These are phyloP conservation scores for Trypoxylon attenuatum DNA, from an alignment of 2,888 invertebrate genomes.

Conservation along the genomic window DNA sequence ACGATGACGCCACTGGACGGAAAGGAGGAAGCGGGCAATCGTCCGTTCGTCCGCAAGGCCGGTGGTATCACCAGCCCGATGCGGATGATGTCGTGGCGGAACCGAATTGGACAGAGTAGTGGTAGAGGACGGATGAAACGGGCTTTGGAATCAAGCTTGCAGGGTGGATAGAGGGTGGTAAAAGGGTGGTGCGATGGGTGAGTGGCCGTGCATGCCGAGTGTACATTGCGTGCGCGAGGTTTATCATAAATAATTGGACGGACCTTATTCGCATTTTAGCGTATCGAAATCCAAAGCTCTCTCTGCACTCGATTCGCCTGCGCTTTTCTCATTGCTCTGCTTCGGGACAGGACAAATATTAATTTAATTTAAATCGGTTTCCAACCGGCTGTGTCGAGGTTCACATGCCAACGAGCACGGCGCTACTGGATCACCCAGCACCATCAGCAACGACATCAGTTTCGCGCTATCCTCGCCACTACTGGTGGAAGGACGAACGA, in stretches of 20 bases:
- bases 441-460: background rate
- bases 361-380: constrained; percentile 71
- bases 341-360: constrained; percentile 63
- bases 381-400: constrained; percentile 24
- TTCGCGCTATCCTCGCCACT: background rate
- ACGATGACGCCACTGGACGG: constrained; percentile 6
- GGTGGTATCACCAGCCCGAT: too few relatives aligned
- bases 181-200: background rate
- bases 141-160: constrained; percentile 6
- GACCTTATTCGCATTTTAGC: constrained; percentile 63
- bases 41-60: too few relatives aligned
- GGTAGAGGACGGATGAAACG: background rate
- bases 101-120: background rate
- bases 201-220: constrained; percentile 24
- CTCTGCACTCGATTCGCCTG: background rate
- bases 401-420: constrained; percentile 15
- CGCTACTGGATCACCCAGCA: background rate
- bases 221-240: constrained; percentile 54
- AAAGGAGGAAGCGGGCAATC: constrained; percentile 1
- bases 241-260: constrained; percentile 71
- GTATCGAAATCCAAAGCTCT: constrained; percentile 43
- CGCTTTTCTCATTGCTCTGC: constrained; percentile 16
- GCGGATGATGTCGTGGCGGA: background rate
- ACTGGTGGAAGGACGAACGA: too few relatives aligned
- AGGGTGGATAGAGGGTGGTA: background rate